Evolutionary conservation across 2,888 invertebrate species (phyloP), one percentile per base, ranked within the genome.

Genomic region (Trisateles emortualis): DNA sequence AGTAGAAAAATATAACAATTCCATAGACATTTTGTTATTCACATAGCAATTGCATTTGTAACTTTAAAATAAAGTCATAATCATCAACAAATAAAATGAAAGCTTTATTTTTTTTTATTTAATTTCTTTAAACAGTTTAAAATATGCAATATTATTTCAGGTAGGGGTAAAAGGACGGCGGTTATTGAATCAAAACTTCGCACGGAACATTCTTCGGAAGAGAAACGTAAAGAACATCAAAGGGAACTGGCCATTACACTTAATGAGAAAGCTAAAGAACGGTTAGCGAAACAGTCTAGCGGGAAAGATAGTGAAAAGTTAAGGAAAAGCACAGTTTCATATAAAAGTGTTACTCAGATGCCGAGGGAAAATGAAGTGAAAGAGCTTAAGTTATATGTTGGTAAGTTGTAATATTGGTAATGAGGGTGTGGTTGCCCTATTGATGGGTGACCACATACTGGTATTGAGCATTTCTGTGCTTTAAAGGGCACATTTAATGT

Each of bases 171-270:
- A 83, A 94, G 99, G 67, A 97, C 97, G 29, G 97, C 99, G 1
- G 97, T 99, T 4, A 94, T 99, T 30, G 98, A 99, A 78, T 97
- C 97, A 2, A 98, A 99, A 86, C 94, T 99, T 6, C 94, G 99
- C 76, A 97, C 97, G 30, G 99, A 99, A 82, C 97, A 97, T 70
- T 98, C 98, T 9, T 96, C 98, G 0, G 99, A 99, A 84, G 99
- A 99, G 78, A 99, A 99, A 86, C 95, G 99, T 10, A 98, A 98
- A 71, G 96, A 97, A 78, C 99, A 99, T 93, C 99, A 99, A 86
- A 97, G 97, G 74, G 99, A 99, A 87, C 89, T 99, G 56, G 98
- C 98, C 0, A 95, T 96, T 52, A 95, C 96, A 57, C 90, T 99
- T 33, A 99, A 99, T 78, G 97, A 98, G 79, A 96, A 97, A 59